phyloP scores from a whole-genome alignment of 64 coral and sea anemone species.

The Orbicella faveolata region DNA sequence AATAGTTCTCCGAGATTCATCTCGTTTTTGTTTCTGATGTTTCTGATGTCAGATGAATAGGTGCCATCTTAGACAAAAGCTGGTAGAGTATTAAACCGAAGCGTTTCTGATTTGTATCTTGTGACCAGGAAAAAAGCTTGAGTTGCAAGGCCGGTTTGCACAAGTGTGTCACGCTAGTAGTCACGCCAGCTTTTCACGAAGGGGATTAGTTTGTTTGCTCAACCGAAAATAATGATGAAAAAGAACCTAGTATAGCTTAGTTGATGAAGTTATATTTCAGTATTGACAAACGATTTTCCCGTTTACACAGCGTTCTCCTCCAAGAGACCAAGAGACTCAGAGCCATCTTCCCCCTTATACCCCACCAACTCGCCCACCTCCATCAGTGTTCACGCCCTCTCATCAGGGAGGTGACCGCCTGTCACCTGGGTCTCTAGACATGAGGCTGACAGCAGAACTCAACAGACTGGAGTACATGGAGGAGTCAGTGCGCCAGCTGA shows the following conservation, averaged over 20 bases:
- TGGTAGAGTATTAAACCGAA: no score
- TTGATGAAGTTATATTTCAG: not conserved
- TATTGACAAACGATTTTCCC: not conserved
- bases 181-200: no score
- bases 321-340: conserved; percentile 23
- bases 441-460: conserved; percentile 86
- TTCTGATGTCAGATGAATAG: no score
- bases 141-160: no score
- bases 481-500: conserved; percentile 91
- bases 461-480: conserved; percentile 93
- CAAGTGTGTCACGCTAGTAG: no score
- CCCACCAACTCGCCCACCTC: conserved; percentile 23
- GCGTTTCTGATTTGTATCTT: no score
- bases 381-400: conserved; percentile 38
- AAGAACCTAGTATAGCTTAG: no score
- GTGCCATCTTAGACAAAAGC: no score
- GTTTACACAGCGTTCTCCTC: conserved; percentile 36
- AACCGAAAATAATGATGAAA: no score
- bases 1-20: not conserved
- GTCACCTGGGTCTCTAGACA: conserved; percentile 89
- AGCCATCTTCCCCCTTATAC: conserved; percentile 14
- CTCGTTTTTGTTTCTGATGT: not conserved
- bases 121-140: no score
- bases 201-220: no score
- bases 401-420: conserved; percentile 74